Evolutionary conservation across 2,113 vertebrate species (phyloP).

Genomic region (Notarius quadriscutis): DNA sequence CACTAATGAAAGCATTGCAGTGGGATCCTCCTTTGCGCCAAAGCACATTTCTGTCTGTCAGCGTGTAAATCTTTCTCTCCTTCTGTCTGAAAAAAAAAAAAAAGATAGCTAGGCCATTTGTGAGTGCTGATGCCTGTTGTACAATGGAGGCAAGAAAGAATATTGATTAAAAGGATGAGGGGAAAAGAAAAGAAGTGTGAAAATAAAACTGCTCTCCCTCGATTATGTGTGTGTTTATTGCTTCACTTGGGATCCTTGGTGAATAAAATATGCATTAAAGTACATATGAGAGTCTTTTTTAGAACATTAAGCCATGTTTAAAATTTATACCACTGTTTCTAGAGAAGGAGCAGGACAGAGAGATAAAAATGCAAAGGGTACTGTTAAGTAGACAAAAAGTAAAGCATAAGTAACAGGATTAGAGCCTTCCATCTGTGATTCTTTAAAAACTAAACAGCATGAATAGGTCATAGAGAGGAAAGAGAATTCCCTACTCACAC

Average conservation of each 20-base stretch:
- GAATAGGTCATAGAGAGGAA: background rate
- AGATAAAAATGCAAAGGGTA: background rate
- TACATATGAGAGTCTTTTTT: background rate
- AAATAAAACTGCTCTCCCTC: conserved; percentile 4
- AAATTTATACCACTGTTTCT: background rate
- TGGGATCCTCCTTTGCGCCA: conserved; percentile 16
- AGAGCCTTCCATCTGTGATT: conserved; percentile 34
- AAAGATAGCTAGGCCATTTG: conserved; percentile 18
- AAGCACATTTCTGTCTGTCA: conserved; percentile 28
- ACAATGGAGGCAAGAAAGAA: conserved; percentile 4
- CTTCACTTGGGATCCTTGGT: conserved; percentile 1
- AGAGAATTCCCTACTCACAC: conserved; percentile 30
- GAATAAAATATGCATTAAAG: background rate
- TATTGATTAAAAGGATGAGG: conserved; percentile 30
- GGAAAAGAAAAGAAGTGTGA: conserved; percentile 1
- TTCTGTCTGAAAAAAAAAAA: conserved; percentile 22
- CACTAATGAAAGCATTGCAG: conserved; percentile 36
- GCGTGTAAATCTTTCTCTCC: background rate
- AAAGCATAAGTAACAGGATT: conserved; percentile 36
- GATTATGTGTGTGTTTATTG: conserved; percentile 3
- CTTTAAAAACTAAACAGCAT: conserved; percentile 33
- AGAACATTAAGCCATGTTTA: background rate
- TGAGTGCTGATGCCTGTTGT: conserved; percentile 26
- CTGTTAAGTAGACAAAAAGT: background rate
- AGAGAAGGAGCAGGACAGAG: background rate